Conservation (phyloP, 2,797 vertebrate species). For the Dendrocincla tyrannina region DNA sequence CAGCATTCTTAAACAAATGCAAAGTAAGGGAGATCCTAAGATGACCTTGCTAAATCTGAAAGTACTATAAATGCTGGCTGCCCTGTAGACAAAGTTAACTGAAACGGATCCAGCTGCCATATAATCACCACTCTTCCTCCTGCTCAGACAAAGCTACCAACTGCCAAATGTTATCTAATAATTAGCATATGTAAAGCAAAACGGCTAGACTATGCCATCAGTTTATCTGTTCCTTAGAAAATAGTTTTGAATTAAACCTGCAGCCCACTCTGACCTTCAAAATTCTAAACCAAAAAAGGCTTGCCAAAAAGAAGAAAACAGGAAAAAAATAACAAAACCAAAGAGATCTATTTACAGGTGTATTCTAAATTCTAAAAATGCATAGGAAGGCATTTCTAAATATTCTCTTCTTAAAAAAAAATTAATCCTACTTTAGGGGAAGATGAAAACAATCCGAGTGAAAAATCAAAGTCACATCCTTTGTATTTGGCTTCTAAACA, state of each 20-base stretch:
- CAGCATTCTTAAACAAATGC: background rate
- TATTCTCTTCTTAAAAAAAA: background rate
- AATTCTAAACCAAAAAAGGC: slow-evolving; percentile 54
- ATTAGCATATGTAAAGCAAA: slow-evolving; percentile 83
- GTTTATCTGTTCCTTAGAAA: slow-evolving; percentile 66
- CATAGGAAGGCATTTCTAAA: background rate
- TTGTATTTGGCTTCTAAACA: background rate
- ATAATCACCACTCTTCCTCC: slow-evolving; percentile 56
- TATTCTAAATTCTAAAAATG: background rate
- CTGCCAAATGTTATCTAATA: slow-evolving; percentile 71
- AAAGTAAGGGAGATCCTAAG: background rate
- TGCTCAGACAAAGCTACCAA: slow-evolving; percentile 75
- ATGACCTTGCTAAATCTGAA: background rate
- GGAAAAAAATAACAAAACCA: background rate
- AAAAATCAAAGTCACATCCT: background rate
- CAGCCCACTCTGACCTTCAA: slow-evolving; percentile 57
- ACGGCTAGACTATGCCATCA: slow-evolving; percentile 76
- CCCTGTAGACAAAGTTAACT: slow-evolving; percentile 44
- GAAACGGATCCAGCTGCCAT: slow-evolving; percentile 78
- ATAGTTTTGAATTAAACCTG: slow-evolving; percentile 70
- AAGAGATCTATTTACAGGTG: background rate
- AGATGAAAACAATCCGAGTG: background rate
- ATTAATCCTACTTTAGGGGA: background rate
- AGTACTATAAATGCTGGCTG: background rate
- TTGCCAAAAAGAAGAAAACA: slow-evolving; percentile 20